These are phyloP conservation scores for Eira barbara DNA, from an alignment of 2,113 vertebrate species.

Conservation along the genomic window DNA sequence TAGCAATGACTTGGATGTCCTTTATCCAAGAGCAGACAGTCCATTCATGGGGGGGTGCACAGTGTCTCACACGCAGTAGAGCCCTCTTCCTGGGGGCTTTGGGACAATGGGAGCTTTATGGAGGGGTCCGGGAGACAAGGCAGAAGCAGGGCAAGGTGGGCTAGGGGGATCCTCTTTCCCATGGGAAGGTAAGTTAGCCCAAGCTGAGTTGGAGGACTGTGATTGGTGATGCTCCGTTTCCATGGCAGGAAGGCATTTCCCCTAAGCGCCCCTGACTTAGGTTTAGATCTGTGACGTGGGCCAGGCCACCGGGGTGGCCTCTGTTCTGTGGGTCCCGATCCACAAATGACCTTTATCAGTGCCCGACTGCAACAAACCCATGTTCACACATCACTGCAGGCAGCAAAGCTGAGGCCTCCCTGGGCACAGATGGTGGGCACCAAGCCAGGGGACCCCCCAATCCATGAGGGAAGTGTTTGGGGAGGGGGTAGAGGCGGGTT, in stretches of 20 bases:
- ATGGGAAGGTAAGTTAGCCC: not conserved
- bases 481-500: not conserved
- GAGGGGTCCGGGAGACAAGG: accelerated
- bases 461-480: not conserved
- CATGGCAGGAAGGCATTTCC: not conserved
- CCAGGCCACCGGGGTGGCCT: not conserved
- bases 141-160: too few species aligned
- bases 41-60: not conserved
- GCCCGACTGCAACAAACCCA: not conserved
- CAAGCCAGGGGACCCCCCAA: not conserved
- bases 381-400: not conserved
- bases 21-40: not conserved
- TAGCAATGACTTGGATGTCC: not conserved
- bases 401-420: not conserved
- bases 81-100: too few species aligned
- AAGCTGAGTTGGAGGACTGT: not conserved
- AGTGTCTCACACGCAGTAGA: not conserved
- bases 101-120: not conserved
- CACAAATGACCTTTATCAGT: not conserved
- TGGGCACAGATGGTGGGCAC: slow-evolving; percentile 16
- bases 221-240: not conserved
- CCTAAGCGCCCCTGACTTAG: not conserved
- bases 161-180: not conserved
- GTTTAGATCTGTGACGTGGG: not conserved
- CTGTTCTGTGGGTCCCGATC: not conserved